Conservation (phyloP, 2,797 vertebrate genomes). For the Telmatherina bonti region DNA sequence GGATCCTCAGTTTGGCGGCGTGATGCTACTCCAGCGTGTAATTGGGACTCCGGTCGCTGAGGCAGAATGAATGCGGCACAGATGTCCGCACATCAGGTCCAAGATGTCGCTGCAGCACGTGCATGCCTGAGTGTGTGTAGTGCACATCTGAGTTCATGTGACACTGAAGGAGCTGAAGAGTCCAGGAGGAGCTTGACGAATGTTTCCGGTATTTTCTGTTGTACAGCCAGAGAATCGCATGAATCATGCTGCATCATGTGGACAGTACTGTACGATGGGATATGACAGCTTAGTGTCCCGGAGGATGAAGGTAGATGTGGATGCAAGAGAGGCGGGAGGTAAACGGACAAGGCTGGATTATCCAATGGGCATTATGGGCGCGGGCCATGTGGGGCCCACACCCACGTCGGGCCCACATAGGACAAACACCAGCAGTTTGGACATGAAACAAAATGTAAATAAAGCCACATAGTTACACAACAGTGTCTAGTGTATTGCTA, state of each 20-base stretch:
- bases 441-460: no score
- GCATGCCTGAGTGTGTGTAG: conserved; percentile 15
- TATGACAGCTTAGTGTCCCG: no score
- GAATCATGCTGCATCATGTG: conserved; percentile 34
- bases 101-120: conserved; percentile 27
- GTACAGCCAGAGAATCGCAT: conserved; percentile 37
- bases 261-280: no score
- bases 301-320: no score
- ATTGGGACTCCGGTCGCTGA: conserved; percentile 73
- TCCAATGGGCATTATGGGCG: no score
- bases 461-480: no score
- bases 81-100: conserved; percentile 62
- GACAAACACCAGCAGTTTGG: no score
- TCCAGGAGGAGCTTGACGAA: conserved; percentile 18
- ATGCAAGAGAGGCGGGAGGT: no score
- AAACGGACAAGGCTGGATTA: no score
- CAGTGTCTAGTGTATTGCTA: no score
- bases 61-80: conserved; percentile 71
- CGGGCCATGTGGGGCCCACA: no score
- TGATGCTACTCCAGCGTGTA: conserved; percentile 82
- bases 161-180: conserved; percentile 31
- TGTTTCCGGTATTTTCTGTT: conserved; percentile 21
- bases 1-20: conserved; percentile 69
- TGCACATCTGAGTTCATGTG: conserved; percentile 24
- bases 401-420: no score